phyloP scores from a whole-genome alignment of 2,113 vertebrate genomes.

The Syngnathus typhle region DNA sequence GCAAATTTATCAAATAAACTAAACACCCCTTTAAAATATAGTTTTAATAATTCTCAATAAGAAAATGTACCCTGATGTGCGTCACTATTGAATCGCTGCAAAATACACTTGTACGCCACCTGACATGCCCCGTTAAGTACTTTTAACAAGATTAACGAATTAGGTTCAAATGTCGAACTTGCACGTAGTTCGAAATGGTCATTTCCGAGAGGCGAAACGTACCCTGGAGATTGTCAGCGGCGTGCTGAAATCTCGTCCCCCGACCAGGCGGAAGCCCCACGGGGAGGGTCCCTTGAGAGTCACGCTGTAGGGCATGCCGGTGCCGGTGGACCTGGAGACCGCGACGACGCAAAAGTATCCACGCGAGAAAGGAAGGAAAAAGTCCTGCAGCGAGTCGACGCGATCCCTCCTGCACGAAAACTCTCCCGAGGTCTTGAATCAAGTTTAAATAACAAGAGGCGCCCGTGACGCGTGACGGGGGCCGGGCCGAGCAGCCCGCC shows the following conservation, averaged over 20 bases:
- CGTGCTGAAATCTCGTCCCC: conserved; percentile 90
- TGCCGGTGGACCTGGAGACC: not conserved
- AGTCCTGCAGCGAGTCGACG: conserved; percentile 63
- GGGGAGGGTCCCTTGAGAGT: conserved; percentile 87
- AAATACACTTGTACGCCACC: not conserved
- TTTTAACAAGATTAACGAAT: not conserved
- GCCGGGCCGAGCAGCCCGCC: conserved; percentile 30
- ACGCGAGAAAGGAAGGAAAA: conserved; percentile 13
- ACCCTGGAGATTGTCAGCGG: conserved; percentile 92
- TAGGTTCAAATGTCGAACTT: not conserved
- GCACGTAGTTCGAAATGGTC: not conserved
- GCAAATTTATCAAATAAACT: not conserved
- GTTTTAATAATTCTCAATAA: not conserved
- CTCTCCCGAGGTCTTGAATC: conserved; percentile 41
- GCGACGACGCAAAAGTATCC: conserved; percentile 19
- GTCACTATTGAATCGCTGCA: not conserved
- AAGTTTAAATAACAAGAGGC: conserved; percentile 67
- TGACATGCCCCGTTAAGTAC: not conserved
- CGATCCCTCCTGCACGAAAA: conserved; percentile 49
- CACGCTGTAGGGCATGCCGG: conserved; percentile 79
- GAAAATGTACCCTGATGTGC: not conserved
- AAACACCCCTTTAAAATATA: not conserved
- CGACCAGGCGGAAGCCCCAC: conserved; percentile 93
- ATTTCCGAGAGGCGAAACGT: conserved; percentile 46
- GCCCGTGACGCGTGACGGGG: conserved; percentile 60